These are phyloP conservation scores for Peucedramus taeniatus DNA, from an alignment of 2,113 vertebrate species.

Conservation along the genomic window DNA sequence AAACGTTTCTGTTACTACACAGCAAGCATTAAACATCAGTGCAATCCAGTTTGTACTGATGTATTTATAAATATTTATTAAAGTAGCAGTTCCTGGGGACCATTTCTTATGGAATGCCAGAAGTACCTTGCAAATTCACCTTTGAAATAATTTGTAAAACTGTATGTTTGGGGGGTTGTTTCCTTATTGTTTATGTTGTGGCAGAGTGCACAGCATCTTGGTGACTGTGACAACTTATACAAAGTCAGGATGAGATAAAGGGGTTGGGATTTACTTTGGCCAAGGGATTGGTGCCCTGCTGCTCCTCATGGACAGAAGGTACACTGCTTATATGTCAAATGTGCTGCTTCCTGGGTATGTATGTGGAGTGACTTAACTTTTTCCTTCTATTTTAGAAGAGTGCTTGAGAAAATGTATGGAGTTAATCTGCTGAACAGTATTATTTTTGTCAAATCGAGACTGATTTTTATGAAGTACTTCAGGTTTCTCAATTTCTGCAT, in stretches of 20 bases:
- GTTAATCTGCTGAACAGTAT: neutral
- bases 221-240: neutral
- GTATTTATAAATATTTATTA: neutral
- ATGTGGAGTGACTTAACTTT: neutral
- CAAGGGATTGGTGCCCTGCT: neutral
- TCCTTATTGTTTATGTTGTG: neutral
- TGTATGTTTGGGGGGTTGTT: neutral
- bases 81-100: neutral
- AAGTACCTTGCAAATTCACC: neutral
- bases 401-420: neutral
- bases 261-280: neutral
- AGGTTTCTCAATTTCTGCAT: neutral
- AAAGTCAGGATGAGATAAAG: neutral
- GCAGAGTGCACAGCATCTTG: neutral
- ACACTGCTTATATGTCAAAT: neutral
- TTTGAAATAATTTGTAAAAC: neutral
- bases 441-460: neutral
- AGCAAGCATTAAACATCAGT: neutral
- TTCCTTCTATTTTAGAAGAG: neutral
- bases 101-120: neutral
- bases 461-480: neutral
- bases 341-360: neutral
- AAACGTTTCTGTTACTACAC: neutral
- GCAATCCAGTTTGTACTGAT: neutral
- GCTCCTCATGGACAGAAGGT: neutral